Base-by-base conservation (phyloP, 2,113 vertebrate species). In the Boleophthalmus pectinirostris region DNA sequence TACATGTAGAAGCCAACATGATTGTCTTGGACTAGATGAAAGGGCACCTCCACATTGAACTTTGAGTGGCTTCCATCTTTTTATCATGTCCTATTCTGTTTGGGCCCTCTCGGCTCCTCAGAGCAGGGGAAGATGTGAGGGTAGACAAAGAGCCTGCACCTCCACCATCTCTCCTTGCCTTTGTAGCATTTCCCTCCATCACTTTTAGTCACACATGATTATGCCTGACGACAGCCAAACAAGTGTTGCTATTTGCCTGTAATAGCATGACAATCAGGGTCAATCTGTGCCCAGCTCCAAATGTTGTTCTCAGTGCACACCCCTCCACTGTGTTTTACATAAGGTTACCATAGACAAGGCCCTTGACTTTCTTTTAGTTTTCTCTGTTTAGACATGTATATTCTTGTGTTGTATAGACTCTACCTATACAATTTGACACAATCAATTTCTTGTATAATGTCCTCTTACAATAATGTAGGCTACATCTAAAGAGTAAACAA, bases 1-100 rank as follows among this genome's bases (percentile, higher is more conserved):
- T 85, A 86, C 85, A 89, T 85, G 82, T 82, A 83, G 83, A 89
- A 83, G 66, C 82, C 86, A 79, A 82, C 78, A 63, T 88, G 86
- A 92, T 93, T 92, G 91, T 91, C 88, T 92, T 83, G 87, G 74
- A 88, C 87, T 73, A 93, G 91, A 93, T 93, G 90, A 93, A 93
- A 93, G 92, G 78, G 80, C 86, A 82, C 68, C 73, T 70, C 80
- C 75, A 86, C 89, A 90, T 91, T 92, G 88, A 92, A 91, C 90
- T 88, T 75, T 83, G 87, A 92, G 91, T 92, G 90, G 81, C 86
- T 86, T 89, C 90, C 86, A 89, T 90, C 89, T 92, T 87, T 84
- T 86, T 89, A 85, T 86, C 84, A 81, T 84, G 73, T 77, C 69
- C 80, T 18, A 71, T 75, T 82, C 78, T 46, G 58, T 69, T 78